Evolutionary conservation across 2,888 invertebrate genomes (phyloP).

Genomic region (Andrena praecox): DNA sequence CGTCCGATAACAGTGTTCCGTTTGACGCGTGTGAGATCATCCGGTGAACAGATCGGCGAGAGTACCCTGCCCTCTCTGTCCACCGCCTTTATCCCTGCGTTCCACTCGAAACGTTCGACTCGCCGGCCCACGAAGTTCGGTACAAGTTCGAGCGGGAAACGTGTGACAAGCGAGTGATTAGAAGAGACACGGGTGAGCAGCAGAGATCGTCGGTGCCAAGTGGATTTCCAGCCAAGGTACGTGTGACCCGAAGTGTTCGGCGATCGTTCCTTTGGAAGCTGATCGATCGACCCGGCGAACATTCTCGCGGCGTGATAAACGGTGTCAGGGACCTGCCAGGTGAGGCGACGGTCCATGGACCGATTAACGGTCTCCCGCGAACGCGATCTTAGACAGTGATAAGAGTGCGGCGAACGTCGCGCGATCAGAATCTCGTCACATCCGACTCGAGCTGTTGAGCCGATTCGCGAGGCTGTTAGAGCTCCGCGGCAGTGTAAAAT

Average conservation of each 20-base stretch:
- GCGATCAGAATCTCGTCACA: conserved; percentile 32
- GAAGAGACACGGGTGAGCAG: conserved; percentile 43
- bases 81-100: not conserved
- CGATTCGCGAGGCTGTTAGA: not conserved
- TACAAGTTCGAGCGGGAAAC: conserved; percentile 27
- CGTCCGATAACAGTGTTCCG: conserved; percentile 51
- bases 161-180: conserved; percentile 66
- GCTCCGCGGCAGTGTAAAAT: not conserved
- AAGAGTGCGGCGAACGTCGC: not conserved
- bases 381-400: conserved; percentile 37
- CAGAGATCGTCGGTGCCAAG: conserved; percentile 44
- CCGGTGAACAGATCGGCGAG: conserved; percentile 52
- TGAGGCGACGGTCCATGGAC: not conserved
- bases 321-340: conserved; percentile 28
- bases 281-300: not conserved
- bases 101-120: not conserved
- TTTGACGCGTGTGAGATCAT: conserved; percentile 72
- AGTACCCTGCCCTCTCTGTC: conserved; percentile 17
- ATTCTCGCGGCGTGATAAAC: conserved; percentile 5
- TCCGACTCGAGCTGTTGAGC: not conserved
- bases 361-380: conserved; percentile 56
- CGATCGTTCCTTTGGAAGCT: not conserved
- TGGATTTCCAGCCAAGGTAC: conserved; percentile 68
- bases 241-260: conserved; percentile 39
- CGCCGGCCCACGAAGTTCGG: conserved; percentile 32